Evolutionary conservation across 2,797 vertebrate species (phyloP).

Genomic region (Mus minutoides): DNA sequence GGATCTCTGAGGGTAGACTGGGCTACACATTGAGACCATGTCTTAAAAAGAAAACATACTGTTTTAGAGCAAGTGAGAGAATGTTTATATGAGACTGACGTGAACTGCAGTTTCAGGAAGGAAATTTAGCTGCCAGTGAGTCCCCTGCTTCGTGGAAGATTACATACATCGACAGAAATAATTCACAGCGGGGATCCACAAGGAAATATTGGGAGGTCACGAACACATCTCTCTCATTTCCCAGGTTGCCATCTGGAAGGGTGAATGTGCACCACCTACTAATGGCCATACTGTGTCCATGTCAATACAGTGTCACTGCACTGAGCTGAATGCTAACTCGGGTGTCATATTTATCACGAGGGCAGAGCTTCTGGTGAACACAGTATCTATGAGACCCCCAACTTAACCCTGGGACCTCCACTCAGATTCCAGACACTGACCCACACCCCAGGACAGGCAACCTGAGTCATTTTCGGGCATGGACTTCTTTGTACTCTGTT

Average conservation of each 20-base stretch:
- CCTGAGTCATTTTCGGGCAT: background rate
- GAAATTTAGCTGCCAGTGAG: background rate
- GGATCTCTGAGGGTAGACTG: background rate
- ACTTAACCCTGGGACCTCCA: background rate
- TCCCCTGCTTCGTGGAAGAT: background rate
- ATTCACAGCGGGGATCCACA: background rate
- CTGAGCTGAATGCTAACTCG: background rate
- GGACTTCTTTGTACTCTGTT: background rate
- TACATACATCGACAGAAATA: slow-evolving; percentile 5
- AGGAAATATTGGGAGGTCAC: slow-evolving; percentile 19
- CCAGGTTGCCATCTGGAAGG: background rate
- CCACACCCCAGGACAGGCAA: background rate
- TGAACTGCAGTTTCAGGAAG: background rate
- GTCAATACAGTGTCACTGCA: background rate
- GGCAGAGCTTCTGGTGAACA: background rate
- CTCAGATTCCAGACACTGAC: background rate
- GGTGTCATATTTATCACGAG: background rate
- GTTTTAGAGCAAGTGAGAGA: background rate
- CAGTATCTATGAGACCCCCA: background rate
- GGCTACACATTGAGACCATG: background rate
- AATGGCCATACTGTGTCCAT: background rate
- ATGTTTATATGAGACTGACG: background rate
- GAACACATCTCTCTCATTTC: background rate
- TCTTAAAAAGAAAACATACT: background rate
- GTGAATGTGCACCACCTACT: background rate